Evolutionary conservation across 92 coral and sea anemone species (phyloP).

Genomic region (Virgularia gustaviana): DNA sequence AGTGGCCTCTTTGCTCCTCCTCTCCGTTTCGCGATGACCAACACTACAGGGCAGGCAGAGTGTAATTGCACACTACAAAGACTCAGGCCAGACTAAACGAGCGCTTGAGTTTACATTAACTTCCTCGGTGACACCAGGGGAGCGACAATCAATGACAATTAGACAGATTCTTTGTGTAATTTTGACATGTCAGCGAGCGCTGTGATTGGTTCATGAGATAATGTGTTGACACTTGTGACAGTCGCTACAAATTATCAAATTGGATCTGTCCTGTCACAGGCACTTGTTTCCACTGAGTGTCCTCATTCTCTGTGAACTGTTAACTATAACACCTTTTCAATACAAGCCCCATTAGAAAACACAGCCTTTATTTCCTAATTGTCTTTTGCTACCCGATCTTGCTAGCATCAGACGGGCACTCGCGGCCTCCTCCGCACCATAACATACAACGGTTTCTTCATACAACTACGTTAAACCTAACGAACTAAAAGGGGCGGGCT

Average conservation of each 20-base stretch:
- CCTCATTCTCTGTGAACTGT: slow-evolving; percentile 99
- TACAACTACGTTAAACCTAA: too few relatives aligned
- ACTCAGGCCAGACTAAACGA: slow-evolving; percentile 40
- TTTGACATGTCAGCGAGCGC: slow-evolving; percentile 95
- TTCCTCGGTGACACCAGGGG: slow-evolving; percentile 57
- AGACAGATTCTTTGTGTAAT: slow-evolving; percentile 96
- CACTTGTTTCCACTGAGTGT: slow-evolving; percentile 99
- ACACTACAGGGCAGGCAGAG: slow-evolving; percentile 34
- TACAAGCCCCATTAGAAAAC: slow-evolving; percentile 25
- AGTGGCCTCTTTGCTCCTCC: slow-evolving; percentile 28
- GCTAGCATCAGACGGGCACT: slow-evolving; percentile 1
- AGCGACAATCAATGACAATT: slow-evolving; percentile 99
- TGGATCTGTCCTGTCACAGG: slow-evolving; percentile 87
- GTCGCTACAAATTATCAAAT: slow-evolving; percentile 99
- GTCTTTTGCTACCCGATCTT: too few relatives aligned
- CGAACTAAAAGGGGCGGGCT: too few relatives aligned
- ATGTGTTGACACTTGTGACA: slow-evolving; percentile 99
- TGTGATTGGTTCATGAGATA: slow-evolving; percentile 95
- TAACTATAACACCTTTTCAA: slow-evolving; percentile 83
- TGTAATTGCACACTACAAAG: slow-evolving; percentile 41
- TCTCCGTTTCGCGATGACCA: slow-evolving; percentile 1
- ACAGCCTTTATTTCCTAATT: slow-evolving; percentile 28
- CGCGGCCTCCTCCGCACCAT: slow-evolving; percentile 6
- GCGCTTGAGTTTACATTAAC: slow-evolving; percentile 44
- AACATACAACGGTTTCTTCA: background rate